Base-by-base conservation (phyloP, 1,140 invertebrate genomes). In the Atta texana region DNA sequence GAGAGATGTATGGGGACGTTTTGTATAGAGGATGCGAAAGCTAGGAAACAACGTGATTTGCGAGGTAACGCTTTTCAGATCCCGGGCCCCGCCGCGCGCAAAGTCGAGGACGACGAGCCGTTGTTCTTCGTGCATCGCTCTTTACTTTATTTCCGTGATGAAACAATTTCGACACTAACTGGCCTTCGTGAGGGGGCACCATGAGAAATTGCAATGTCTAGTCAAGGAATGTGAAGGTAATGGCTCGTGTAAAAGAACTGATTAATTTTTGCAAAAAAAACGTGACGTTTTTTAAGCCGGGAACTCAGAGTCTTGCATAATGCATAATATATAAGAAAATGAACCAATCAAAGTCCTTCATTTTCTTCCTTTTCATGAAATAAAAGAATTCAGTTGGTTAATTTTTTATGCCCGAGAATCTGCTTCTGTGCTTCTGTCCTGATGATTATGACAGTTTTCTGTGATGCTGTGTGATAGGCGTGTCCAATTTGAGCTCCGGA, bases 71-170 rank as follows among this genome's bases (percentile, higher is more conserved):
- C 82, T 85, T 85, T 85, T 66, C 63, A 86, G 55, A 28, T 28
- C 51, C 39, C 53, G 21, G 18, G 34, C 34, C 34, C 21, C 16
- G 5, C 34, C 28, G 24, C 49, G 77, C 53, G 69, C 61, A 28
- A 61, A 84, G 72, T 84, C 68, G 39, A 71, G 64, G 51, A 72
- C 34, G 28, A 8, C 44, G 44, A 10, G 14, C n/a, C 80, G 66
- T 82, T 59, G 66, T 74, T 34, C 80, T 74, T 61, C 69, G 80
- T 51, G 63, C 39, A 61, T 74, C 53, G 39, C 69, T 69, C 69
- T 75, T 84, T 84, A 84, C 80, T 74, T 84, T 84, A 84, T 84
- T 84, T 39, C 55, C 57, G n/a, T 75, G 80, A 84, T 84, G 80
- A 84, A 74, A 84, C 80, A 74, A 84, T 84, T 74, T 84, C 80